Evolutionary conservation across 2,113 vertebrate genomes (phyloP).

Genomic region (Eclectus roratus): DNA sequence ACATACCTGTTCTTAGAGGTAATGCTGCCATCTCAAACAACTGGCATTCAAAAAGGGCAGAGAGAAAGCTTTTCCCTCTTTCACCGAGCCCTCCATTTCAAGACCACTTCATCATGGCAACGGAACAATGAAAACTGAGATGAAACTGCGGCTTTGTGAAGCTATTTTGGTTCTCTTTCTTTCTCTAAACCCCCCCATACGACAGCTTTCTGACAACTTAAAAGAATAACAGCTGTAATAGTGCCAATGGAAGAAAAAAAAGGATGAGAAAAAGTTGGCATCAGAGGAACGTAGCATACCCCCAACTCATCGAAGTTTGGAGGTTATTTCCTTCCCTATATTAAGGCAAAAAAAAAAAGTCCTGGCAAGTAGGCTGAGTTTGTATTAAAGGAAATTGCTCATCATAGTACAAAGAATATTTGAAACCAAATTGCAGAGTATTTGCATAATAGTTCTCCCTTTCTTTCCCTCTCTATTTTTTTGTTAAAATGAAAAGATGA

Average conservation of each 20-base stretch:
- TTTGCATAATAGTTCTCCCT: slow-evolving; percentile 80
- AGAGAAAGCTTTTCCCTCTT: not conserved
- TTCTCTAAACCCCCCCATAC: not conserved
- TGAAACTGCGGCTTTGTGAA: not conserved
- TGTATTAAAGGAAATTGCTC: slow-evolving; percentile 80
- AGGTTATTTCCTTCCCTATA: not conserved
- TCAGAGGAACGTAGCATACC: not conserved
- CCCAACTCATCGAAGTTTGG: not conserved
- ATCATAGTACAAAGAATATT: slow-evolving; percentile 78
- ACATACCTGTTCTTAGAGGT: not conserved
- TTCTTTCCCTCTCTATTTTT: not conserved
- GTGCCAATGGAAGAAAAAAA: slow-evolving; percentile 6
- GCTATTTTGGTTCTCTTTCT: not conserved
- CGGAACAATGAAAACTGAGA: not conserved
- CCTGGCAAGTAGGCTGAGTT: slow-evolving; percentile 71
- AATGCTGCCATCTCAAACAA: not conserved
- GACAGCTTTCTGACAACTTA: slow-evolving; percentile 4
- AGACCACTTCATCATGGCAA: not conserved
- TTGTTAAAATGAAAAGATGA: slow-evolving; percentile 64
- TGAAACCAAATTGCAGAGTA: slow-evolving; percentile 78
- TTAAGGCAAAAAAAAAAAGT: not conserved
- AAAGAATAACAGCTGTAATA: slow-evolving; percentile 26
- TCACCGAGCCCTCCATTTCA: not conserved
- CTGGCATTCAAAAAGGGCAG: not conserved
- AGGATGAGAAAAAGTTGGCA: slow-evolving; percentile 31